phyloP scores from a whole-genome alignment of 2,113 vertebrate genomes.

The Limnothrissa miodon region DNA sequence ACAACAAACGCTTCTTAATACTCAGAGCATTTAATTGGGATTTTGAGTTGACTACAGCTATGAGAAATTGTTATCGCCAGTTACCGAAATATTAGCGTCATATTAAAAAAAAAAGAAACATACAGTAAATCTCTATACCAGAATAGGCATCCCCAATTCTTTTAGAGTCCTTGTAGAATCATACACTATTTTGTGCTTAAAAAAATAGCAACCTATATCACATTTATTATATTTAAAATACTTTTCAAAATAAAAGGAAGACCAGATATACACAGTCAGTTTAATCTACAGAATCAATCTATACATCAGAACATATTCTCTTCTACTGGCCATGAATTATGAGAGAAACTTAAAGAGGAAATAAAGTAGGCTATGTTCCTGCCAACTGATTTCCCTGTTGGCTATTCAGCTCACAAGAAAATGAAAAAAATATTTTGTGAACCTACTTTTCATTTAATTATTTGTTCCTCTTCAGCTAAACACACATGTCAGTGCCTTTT shows the following conservation, averaged over 20 bases:
- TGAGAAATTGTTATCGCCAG: slow-evolving; percentile 59
- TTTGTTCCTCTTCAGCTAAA: neutral
- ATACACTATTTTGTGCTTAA: slow-evolving; percentile 73
- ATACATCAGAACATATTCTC: slow-evolving; percentile 72
- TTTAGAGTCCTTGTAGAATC: slow-evolving; percentile 58
- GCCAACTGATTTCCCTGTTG: slow-evolving; percentile 64
- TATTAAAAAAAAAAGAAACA: slow-evolving; percentile 57
- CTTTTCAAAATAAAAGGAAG: slow-evolving; percentile 77
- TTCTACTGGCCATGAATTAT: slow-evolving; percentile 70
- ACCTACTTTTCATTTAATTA: neutral
- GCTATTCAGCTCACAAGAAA: slow-evolving; percentile 45
- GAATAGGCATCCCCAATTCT: slow-evolving; percentile 60
- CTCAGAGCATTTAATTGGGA: slow-evolving; percentile 71
- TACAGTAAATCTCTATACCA: slow-evolving; percentile 57
- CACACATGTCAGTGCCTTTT: neutral
- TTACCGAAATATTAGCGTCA: slow-evolving; percentile 66
- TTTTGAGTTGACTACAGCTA: slow-evolving; percentile 67
- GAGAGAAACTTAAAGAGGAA: slow-evolving; percentile 48
- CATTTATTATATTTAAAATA: slow-evolving; percentile 87
- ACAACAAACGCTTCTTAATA: slow-evolving; percentile 1
- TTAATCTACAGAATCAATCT: slow-evolving; percentile 75
- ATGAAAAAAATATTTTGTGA: slow-evolving; percentile 6
- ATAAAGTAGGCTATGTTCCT: slow-evolving; percentile 55
- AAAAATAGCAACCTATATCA: slow-evolving; percentile 86
- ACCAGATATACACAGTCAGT: slow-evolving; percentile 84